These are phyloP conservation scores for Chromis chromis DNA, from an alignment of 2,797 vertebrate genomes.

Conservation along the genomic window DNA sequence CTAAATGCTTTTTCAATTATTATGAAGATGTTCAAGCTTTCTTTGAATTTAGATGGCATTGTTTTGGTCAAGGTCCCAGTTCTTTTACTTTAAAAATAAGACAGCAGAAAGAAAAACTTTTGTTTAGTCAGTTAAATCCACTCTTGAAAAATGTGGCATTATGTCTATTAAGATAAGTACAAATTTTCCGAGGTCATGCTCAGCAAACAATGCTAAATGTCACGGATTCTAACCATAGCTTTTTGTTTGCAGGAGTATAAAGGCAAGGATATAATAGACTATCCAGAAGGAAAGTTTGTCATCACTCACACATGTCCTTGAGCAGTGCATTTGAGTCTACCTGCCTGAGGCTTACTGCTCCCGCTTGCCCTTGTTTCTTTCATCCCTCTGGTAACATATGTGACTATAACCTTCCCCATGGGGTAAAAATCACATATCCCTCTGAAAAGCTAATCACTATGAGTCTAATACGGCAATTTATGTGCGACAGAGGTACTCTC, in stretches of 20 bases:
- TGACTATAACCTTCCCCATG: slow-evolving; percentile 32
- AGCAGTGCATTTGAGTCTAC: slow-evolving; percentile 31
- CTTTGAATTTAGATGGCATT: too few species aligned
- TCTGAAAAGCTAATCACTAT: slow-evolving; percentile 26
- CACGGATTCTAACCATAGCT: too few species aligned
- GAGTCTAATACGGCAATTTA: slow-evolving; percentile 18
- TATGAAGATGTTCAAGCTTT: too few species aligned
- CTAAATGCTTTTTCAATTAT: background rate
- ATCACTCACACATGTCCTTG: slow-evolving; percentile 45
- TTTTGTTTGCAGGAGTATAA: background rate
- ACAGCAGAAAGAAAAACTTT: too few species aligned
- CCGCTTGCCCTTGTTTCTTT: slow-evolving; percentile 30
- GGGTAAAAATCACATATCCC: slow-evolving; percentile 21
- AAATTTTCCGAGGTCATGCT: too few species aligned
- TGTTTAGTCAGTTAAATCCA: too few species aligned
- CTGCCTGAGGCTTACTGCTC: slow-evolving; percentile 38
- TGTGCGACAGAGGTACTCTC: slow-evolving; percentile 13
- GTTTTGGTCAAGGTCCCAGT: too few species aligned
- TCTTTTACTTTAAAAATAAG: too few species aligned
- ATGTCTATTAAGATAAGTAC: too few species aligned
- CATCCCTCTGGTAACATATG: slow-evolving; percentile 30
- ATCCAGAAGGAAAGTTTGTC: slow-evolving; percentile 1
- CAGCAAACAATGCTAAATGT: too few species aligned
- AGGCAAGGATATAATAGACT: background rate
- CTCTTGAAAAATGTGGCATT: too few species aligned